Base-by-base conservation (phyloP, 2,113 vertebrate genomes). In the Abramis brama region DNA sequence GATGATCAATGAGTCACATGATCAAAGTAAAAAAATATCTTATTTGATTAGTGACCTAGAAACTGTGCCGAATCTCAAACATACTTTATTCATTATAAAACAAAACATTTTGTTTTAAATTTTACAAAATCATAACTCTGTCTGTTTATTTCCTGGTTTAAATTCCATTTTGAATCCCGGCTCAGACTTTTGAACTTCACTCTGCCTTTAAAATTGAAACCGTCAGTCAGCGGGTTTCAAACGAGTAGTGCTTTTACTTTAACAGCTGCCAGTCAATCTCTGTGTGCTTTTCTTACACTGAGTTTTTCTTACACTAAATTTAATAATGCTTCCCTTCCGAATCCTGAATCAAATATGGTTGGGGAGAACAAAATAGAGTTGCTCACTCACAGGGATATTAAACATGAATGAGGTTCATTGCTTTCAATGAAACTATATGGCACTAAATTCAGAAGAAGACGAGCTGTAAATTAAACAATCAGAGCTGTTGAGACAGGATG, bases 401-500 rank as follows among this genome's bases (percentile, higher is more conserved):
- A 78, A 82, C 85, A 47, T 62, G 78, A 64, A 25, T 75, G 52
- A 60, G 30, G 50, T 71, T 86, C 85, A 80, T 86, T 86, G 52
- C 47, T 81, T 47, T 70, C 60, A 79, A 78, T 85, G 62, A 85
- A 55, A 25, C 33, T 30, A 85, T 66, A 50, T 25, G 36, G 15
- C 64, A 30, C 47, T 27, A 27, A 71, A 73, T 64, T 81, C 66
- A 74, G 66, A 39, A 62, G 50, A 73, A 73, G 62, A 33, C 57
- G 27, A 74, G 78, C 66, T 86, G 64, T 81, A 27, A 62, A 81
- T 81, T 81, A 80, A 74, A 59, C 83, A 80, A 60, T 60, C 64
- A 74, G n/a, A 33, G 33, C 77, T 80, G 77, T 57, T 86, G 84
- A 80, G 52, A 43, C 30, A 79, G 33, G 75, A 25, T 52, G 62